Percentiles rank a stretch among this genome's conserved stretches.
These are phyloP conservation scores for Alfaro cultratus DNA, from an alignment of 2,797 vertebrate species.

Conservation along the genomic window DNA sequence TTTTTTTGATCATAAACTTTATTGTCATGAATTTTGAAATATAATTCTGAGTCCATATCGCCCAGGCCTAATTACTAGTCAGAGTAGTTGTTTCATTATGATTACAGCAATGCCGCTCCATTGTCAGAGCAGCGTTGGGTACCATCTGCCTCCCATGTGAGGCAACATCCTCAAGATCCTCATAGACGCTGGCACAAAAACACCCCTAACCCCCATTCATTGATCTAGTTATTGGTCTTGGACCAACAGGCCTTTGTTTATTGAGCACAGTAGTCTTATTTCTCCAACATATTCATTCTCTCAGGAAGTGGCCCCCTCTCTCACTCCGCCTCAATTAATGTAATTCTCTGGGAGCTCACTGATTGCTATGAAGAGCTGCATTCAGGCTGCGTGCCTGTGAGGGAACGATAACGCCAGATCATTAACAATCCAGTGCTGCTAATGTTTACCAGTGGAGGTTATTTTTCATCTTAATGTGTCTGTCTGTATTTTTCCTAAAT, in stretches of 20 bases:
- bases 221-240: slow-evolving; percentile 58
- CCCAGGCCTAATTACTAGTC: background rate
- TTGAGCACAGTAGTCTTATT: slow-evolving; percentile 43
- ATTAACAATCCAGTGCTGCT: slow-evolving; percentile 65
- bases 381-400: slow-evolving; percentile 65
- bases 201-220: slow-evolving; percentile 50
- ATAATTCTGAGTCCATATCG: too few relatives aligned
- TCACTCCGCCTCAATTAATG: slow-evolving; percentile 69
- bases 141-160: slow-evolving; percentile 22
- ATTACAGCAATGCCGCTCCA: slow-evolving; percentile 5
- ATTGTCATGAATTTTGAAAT: too few relatives aligned
- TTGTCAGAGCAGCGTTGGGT: slow-evolving; percentile 7
- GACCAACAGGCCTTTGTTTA: slow-evolving; percentile 57
- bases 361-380: slow-evolving; percentile 66
- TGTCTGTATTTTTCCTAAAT: slow-evolving; percentile 25
- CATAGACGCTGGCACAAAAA: slow-evolving; percentile 39
- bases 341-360: slow-evolving; percentile 61
- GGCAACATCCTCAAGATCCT: slow-evolving; percentile 39
- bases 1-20: too few relatives aligned
- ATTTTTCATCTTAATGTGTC: slow-evolving; percentile 65
- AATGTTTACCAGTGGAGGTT: slow-evolving; percentile 56
- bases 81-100: slow-evolving; percentile 13
- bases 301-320: slow-evolving; percentile 36
- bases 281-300: slow-evolving; percentile 46
- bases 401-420: slow-evolving; percentile 70